Evolutionary conservation across 2,797 vertebrate genomes (phyloP).

Genomic region (Poliocrania exsul): DNA sequence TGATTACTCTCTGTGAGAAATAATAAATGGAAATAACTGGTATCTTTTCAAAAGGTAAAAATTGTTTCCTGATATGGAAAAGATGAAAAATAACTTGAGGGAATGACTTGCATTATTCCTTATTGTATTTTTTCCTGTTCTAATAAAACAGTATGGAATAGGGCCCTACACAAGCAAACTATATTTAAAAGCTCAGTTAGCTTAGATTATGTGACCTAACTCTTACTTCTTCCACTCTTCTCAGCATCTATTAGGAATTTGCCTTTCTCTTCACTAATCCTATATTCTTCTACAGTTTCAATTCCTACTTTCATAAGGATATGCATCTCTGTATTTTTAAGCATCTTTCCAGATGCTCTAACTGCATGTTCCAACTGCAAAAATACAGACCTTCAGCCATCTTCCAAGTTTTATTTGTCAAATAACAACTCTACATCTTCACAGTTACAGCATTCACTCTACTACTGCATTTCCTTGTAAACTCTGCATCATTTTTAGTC

Average conservation of each 20-base stretch:
- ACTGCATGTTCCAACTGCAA: not conserved
- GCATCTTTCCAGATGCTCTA: not conserved
- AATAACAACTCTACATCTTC: not conserved
- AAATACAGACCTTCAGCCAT: not conserved
- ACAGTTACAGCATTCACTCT: not conserved
- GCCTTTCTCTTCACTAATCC: not conserved
- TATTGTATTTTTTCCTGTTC: not conserved
- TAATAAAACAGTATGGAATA: not conserved
- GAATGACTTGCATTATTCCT: not conserved
- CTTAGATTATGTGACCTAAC: not conserved
- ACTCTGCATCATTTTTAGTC: not conserved
- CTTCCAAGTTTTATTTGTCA: not conserved
- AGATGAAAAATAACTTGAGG: not conserved
- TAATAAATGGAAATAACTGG: not conserved
- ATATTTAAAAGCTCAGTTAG: not conserved
- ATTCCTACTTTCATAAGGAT: not conserved
- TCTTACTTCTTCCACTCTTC: not conserved
- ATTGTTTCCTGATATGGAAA: not conserved
- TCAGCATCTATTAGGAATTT: not conserved
- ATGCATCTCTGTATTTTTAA: not conserved
- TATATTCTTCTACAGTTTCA: not conserved
- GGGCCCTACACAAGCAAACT: not conserved
- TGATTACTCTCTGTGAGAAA: not conserved
- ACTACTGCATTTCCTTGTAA: not conserved
- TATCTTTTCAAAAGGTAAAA: conserved; percentile 27